Evolutionary conservation across 2,797 vertebrate genomes (phyloP), one percentile per base, ranked within the genome.

Genomic region (Alca torda): DNA sequence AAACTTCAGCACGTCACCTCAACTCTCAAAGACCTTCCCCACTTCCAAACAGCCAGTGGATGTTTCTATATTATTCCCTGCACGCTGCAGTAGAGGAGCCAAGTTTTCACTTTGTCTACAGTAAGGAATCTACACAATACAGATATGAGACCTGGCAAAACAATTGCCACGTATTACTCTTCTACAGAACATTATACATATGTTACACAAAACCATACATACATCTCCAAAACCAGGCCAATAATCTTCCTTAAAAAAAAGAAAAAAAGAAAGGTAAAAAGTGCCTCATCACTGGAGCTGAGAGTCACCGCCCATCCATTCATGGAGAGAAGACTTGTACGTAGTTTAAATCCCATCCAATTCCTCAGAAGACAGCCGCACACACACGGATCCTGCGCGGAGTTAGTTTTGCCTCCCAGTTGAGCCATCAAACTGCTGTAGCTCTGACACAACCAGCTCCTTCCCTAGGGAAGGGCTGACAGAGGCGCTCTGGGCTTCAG

Each of bases 351-450:
- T 20, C 20, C 45, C 45, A 60, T 11, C 10, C 23, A 26, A 4
- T 7, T 16, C 57, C 16, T 65, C 61, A 69, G 16, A 16, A 48
- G 10, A 48, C 0, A 0, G 53, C 10, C 2, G 1, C 24, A 48
- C 7, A 12, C 9, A 6, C 1, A 4, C 9, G 4, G 23, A 48
- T 37, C 30, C 46, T 23, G 20, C 2, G 0, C 9, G 53, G 23
- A 45, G 25, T 14, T 51, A 13, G 33, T 37, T 69, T 28, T 37
- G 14, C n/a, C 31, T 35, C 41, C 51, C 8, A 13, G 26, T 8
- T 30, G 26, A 61, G 37, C 54, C n/a, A 56, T 15, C 28, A 17
- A 41, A 50, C 8, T 51, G 15, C 45, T 2, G 0, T 6, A 46
- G 33, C 41, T 37, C 35, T 41, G 24, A 26, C 26, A 88, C 5